Percentiles rank a stretch among this genome's conserved stretches.
These are phyloP conservation scores for Resseliella maxima DNA, from an alignment of 2,888 invertebrate species.

Conservation along the genomic window DNA sequence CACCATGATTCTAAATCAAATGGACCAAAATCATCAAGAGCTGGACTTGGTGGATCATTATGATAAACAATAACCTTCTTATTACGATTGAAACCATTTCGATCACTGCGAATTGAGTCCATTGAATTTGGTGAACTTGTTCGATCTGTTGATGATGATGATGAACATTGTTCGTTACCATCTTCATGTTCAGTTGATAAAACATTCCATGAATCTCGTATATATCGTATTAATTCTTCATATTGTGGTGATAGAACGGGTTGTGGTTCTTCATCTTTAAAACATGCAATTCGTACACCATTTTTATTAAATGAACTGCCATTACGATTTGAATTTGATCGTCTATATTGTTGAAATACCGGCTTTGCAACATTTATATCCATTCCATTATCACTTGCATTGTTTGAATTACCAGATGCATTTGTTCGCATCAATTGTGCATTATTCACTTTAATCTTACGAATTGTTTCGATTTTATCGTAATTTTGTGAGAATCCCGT, in stretches of 20 bases:
- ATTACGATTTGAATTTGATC: background rate
- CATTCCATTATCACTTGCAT: slow-evolving; percentile 60
- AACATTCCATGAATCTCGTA: slow-evolving; percentile 76
- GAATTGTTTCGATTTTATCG: slow-evolving; percentile 80
- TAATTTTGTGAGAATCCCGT: slow-evolving; percentile 85
- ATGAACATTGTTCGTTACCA: slow-evolving; percentile 61
- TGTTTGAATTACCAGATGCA: background rate
- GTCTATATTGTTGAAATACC: slow-evolving; percentile 72
- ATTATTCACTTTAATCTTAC: slow-evolving; percentile 69
- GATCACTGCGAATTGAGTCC: background rate
- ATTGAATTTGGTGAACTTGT: slow-evolving; percentile 68
- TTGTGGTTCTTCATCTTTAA: slow-evolving; percentile 46
- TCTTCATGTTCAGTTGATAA: slow-evolving; percentile 67
- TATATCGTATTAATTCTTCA: slow-evolving; percentile 87
- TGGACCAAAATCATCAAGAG: slow-evolving; percentile 84
- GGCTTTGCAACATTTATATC: slow-evolving; percentile 82
- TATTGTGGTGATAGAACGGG: slow-evolving; percentile 78
- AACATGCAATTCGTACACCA: background rate
- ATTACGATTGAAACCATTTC: background rate
- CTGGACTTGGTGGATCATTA: slow-evolving; percentile 78
- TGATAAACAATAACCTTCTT: slow-evolving; percentile 71
- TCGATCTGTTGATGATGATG: slow-evolving; percentile 60
- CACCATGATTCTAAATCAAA: slow-evolving; percentile 93
- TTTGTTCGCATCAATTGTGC: background rate
- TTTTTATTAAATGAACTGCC: background rate